Evolutionary conservation across 2,888 invertebrate genomes (phyloP).

Genomic region (Coelopa pilipes): DNA sequence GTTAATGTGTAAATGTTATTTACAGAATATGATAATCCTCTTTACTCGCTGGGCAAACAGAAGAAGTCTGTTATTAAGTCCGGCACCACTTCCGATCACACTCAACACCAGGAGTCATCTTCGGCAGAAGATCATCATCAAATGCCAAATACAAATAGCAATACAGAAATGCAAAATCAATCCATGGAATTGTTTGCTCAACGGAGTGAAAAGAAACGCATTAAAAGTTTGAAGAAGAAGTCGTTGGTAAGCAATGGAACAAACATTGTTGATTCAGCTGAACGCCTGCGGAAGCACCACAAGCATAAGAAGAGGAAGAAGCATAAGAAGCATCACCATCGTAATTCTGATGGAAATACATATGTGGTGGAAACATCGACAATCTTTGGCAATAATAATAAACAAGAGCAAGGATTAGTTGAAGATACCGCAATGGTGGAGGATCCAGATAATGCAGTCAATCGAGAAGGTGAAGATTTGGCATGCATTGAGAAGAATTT

Average conservation of each 20-base stretch:
- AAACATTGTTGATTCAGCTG: constrained; percentile 44
- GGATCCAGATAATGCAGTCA: constrained; percentile 31
- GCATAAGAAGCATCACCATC: constrained; percentile 78
- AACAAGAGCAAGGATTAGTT: neutral
- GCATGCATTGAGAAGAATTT: too few species aligned
- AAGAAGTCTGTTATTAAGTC: constrained; percentile 50
- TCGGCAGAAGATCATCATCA: constrained; percentile 24
- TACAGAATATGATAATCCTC: constrained; percentile 60
- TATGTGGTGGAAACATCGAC: constrained; percentile 12
- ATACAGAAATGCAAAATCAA: constrained; percentile 18
- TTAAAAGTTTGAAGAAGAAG: constrained; percentile 60
- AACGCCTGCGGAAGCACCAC: constrained; percentile 71
- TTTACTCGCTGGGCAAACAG: constrained; percentile 64
- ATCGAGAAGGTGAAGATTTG: constrained; percentile 3
- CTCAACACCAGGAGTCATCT: constrained; percentile 38
- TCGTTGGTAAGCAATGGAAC: constrained; percentile 44
- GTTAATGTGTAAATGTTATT: too few species aligned
- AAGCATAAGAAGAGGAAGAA: constrained; percentile 85
- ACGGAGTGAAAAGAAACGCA: constrained; percentile 62
- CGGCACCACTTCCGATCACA: constrained; percentile 28
- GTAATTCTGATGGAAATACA: constrained; percentile 37
- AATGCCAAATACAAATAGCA: constrained; percentile 16
- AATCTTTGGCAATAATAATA: constrained; percentile 21
- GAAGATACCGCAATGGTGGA: constrained; percentile 12
- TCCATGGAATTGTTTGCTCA: constrained; percentile 58